A percentile compares a stretch with the other conserved stretches of the same genome.
Evolutionary conservation across 2,797 vertebrate genomes (phyloP).

Genomic region (Enteromius trimaculatus): DNA sequence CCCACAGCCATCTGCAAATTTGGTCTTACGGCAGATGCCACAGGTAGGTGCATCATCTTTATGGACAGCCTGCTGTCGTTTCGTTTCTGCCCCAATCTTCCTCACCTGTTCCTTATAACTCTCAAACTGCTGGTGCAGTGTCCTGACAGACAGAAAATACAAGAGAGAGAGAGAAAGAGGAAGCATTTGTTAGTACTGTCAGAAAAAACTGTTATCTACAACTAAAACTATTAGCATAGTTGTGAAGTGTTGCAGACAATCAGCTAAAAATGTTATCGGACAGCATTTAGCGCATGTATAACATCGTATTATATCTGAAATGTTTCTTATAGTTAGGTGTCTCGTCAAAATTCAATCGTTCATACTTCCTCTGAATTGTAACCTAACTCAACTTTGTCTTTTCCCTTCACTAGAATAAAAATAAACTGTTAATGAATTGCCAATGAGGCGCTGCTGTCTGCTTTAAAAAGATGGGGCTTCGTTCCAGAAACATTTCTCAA

Average conservation of each 20-base stretch:
- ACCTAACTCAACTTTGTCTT: conserved; percentile 30
- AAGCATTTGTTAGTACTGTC: background rate
- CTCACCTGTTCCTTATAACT: conserved; percentile 98
- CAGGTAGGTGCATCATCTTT: conserved; percentile 98
- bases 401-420: conserved; percentile 62
- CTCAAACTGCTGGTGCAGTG: conserved; percentile 98
- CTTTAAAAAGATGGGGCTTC: conserved; percentile 21
- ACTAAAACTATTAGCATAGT: background rate
- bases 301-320: background rate
- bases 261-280: background rate
- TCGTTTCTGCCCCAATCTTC: conserved; percentile 93
- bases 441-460: conserved; percentile 61
- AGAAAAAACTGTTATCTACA: conserved; percentile 2
- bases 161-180: background rate
- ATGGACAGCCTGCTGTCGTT: conserved; percentile 90
- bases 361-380: conserved; percentile 9
- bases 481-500: conserved; percentile 66
- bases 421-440: conserved; percentile 71
- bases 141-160: conserved; percentile 75
- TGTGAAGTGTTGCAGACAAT: background rate
- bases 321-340: background rate
- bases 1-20: conserved; percentile 97
- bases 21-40: conserved; percentile 97
- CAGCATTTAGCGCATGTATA: background rate
- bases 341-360: background rate